Evolutionary conservation across 2,113 vertebrate genomes (phyloP), one percentile per base, ranked within the genome.

Genomic region (Elachura formosa): DNA sequence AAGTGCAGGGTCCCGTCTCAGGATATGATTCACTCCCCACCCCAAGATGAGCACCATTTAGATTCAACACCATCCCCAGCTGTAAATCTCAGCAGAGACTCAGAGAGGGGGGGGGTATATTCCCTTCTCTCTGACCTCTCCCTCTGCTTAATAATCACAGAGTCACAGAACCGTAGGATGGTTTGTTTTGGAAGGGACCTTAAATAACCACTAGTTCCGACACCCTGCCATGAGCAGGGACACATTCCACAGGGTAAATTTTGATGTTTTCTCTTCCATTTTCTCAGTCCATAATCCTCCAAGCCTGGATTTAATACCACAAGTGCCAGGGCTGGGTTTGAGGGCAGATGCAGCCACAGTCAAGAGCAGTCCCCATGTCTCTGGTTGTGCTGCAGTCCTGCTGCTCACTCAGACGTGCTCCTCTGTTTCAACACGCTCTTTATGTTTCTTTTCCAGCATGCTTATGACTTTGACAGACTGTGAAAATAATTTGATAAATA

Each of bases 401-500:
- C 91, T 75, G 66, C 87, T 93, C 40, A 3, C 64, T 84, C 66
- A 73, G 69, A 71, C 52, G 18, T 25, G 52, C 46, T 78, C 62
- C 74, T 74, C 68, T 88, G 36, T 66, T 72, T 54, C 45, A 86
- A 71, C 38, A 63, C 1, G 5, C 63, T 51, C 43, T 46, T 86
- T 69, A 28, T 43, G 28, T 40, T 83, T 91, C 71, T 87, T 63
- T 87, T 72, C 59, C 25, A 79, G 80, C 26, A 17, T 46, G 69
- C 80, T 88, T 74, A 17, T 77, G 73, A 86, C 58, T 94, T 83
- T 91, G 90, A 97, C 64, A 89, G 95, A 90, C 82, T 74, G 79
- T 84, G 86, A 96, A 96, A 96, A 96, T 89, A 93, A 91, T 92
- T 54, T 84, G 77, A 93, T 96, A 96, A 91, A 91, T 45, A 91